Base-by-base conservation (phyloP, 2,797 vertebrate species). In the Tachyglossus aculeatus region DNA sequence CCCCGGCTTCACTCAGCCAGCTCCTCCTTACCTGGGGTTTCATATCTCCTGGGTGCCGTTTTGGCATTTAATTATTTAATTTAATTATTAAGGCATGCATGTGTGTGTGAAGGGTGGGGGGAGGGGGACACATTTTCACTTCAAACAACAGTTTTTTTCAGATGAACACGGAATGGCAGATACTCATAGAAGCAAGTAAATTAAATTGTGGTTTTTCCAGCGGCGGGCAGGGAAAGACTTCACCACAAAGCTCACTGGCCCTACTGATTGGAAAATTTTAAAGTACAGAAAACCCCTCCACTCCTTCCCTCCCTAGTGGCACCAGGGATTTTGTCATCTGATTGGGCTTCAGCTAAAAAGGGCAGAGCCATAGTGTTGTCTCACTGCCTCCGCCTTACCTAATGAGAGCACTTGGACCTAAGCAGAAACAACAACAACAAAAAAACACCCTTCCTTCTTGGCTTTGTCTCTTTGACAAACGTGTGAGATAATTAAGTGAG, bases 1-100 rank as follows among this genome's bases (percentile, higher is more conserved):
- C n/a, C n/a, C n/a, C n/a, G n/a, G n/a, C n/a, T n/a, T n/a, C 80
- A 64, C 60, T 83, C 78, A 83, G 50, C 54, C 70, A 71, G 56
- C n/a, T 37, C 60, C 58, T 25, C 44, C 55, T 53, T 43, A 68
- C 78, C 70, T 67, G 57, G 59, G 67, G 57, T 81, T 75, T 54
- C 67, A 57, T 48, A 55, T 34, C 64, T 70, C 38, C 80, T 57
- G 70, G 48, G 41, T 64, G 67, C 68, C 58, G 82, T 82, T 80
- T 59, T 53, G n/a, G n/a, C n/a, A n/a, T n/a, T n/a, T n/a, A n/a
- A n/a, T n/a, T n/a, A n/a, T n/a, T n/a, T n/a, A n/a, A n/a, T n/a
- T 50, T 75, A 84, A 80, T 82, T 80, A 74, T 82, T 71, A 67
- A 73, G 76, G 62, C 7, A 16, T 9, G 8, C 48, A n/a, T 19